Evolutionary conservation across 2,113 vertebrate genomes (phyloP).

Genomic region (Tetrax tetrax): DNA sequence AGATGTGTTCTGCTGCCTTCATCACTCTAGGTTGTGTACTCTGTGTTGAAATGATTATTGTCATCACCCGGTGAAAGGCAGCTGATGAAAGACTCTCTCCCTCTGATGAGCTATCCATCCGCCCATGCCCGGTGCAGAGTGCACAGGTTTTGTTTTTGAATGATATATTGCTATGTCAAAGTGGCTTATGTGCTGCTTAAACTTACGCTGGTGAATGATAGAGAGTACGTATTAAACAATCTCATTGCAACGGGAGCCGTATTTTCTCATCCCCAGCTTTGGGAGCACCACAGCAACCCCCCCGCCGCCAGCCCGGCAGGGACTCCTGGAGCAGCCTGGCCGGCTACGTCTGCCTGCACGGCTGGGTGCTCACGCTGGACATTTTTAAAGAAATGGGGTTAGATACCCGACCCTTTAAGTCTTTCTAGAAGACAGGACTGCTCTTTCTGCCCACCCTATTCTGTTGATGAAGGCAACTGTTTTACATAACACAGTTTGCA

Average conservation of each 20-base stretch:
- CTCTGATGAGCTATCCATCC: conserved; percentile 46
- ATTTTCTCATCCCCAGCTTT: conserved; percentile 11
- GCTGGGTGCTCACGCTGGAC: neutral
- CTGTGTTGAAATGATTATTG: conserved; percentile 59
- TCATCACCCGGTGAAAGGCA: conserved; percentile 10
- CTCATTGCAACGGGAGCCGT: conserved; percentile 9
- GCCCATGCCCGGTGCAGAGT: conserved; percentile 18
- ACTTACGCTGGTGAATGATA: conserved; percentile 25
- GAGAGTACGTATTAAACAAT: conserved; percentile 47
- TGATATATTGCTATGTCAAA: conserved; percentile 54
- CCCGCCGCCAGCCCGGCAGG: fast-evolving
- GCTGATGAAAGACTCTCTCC: conserved; percentile 41
- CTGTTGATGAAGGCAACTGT: neutral
- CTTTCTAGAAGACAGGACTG: neutral
- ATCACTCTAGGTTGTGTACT: conserved; percentile 55
- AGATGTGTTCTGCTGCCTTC: conserved; percentile 51
- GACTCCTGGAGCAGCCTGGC: neutral
- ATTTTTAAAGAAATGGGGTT: neutral
- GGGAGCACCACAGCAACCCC: neutral
- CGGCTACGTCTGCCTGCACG: fast-evolving
- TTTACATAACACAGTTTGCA: neutral
- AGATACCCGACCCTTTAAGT: neutral
- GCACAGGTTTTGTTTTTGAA: conserved; percentile 62
- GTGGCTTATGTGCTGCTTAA: conserved; percentile 64
- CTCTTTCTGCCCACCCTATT: neutral